Conservation (phyloP, 2,113 vertebrate species). For the Equus przewalskii region DNA sequence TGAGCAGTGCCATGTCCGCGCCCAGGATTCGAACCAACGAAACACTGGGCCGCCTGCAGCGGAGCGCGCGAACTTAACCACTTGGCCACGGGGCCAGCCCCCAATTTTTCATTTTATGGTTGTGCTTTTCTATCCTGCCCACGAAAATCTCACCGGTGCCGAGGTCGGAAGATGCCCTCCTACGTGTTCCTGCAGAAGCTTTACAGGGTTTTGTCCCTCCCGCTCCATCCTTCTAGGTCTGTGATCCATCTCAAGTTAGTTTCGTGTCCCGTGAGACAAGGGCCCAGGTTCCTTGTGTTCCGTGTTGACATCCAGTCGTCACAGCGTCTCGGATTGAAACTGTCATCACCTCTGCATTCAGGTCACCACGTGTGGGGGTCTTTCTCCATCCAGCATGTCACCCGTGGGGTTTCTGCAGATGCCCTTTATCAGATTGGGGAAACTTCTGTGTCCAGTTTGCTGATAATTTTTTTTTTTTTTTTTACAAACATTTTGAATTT, state of each 20-base stretch:
- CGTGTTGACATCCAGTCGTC: accelerated
- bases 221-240: accelerated
- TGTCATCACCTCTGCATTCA: accelerated
- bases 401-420: background rate
- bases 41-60: too few relatives aligned
- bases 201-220: accelerated
- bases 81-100: too few relatives aligned
- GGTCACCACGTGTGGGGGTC: accelerated
- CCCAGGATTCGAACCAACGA: too few relatives aligned
- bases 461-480: background rate
- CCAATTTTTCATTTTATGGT: background rate
- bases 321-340: accelerated
- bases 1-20: too few relatives aligned
- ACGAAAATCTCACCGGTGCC: background rate
- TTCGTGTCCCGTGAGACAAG: accelerated
- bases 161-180: background rate
- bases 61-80: too few relatives aligned
- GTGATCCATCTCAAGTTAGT: background rate
- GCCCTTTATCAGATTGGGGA: too few relatives aligned
- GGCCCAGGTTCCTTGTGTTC: background rate
- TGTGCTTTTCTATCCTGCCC: background rate
- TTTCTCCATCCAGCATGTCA: too few relatives aligned
- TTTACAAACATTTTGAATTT: background rate
- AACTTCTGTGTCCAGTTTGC: background rate
- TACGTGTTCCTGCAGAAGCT: background rate